Evolutionary conservation across 2,888 invertebrate species (phyloP).

Genomic region (Diogma glabrata): DNA sequence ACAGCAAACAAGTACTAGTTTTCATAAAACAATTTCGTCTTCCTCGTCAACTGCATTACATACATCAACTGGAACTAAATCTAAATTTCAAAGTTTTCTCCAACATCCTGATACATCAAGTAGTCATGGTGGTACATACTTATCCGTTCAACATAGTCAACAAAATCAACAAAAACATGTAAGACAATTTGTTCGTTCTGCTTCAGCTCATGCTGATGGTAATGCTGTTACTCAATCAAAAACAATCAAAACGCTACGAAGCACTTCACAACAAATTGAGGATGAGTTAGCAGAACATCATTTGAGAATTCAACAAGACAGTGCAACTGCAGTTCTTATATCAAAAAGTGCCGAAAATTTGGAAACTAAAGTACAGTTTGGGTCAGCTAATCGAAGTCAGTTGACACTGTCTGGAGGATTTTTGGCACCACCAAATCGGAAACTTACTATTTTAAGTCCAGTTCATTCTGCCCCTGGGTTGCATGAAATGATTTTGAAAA

Average conservation of each 20-base stretch:
- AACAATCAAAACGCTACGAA: slow-evolving; percentile 34
- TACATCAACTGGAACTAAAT: slow-evolving; percentile 22
- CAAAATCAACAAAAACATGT: slow-evolving; percentile 33
- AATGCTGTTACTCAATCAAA: slow-evolving; percentile 20
- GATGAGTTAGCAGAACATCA: slow-evolving; percentile 21
- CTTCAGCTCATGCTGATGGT: slow-evolving; percentile 36
- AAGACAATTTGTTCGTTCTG: slow-evolving; percentile 36
- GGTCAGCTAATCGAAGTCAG: slow-evolving; percentile 33
- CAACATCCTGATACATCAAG: slow-evolving; percentile 32
- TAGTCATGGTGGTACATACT: slow-evolving; percentile 26
- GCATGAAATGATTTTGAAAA: slow-evolving; percentile 32
- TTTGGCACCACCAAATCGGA: slow-evolving; percentile 38
- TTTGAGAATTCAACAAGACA: slow-evolving; percentile 9
- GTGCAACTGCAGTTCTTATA: slow-evolving; percentile 28
- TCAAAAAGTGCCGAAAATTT: slow-evolving; percentile 37
- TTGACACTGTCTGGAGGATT: slow-evolving; percentile 34
- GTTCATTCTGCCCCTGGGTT: slow-evolving; percentile 54
- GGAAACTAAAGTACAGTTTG: slow-evolving; percentile 21
- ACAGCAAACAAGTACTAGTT: slow-evolving; percentile 26
- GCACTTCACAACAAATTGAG: slow-evolving; percentile 36
- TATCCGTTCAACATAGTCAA: slow-evolving; percentile 24
- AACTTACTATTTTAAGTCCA: slow-evolving; percentile 69
- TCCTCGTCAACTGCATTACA: slow-evolving; percentile 33
- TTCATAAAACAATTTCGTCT: slow-evolving; percentile 7
- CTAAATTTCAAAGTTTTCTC: slow-evolving; percentile 35